These are phyloP conservation scores for Desmophyllum pertusum DNA, from an alignment of 92 coral and sea anemone genomes.

Conservation along the genomic window DNA sequence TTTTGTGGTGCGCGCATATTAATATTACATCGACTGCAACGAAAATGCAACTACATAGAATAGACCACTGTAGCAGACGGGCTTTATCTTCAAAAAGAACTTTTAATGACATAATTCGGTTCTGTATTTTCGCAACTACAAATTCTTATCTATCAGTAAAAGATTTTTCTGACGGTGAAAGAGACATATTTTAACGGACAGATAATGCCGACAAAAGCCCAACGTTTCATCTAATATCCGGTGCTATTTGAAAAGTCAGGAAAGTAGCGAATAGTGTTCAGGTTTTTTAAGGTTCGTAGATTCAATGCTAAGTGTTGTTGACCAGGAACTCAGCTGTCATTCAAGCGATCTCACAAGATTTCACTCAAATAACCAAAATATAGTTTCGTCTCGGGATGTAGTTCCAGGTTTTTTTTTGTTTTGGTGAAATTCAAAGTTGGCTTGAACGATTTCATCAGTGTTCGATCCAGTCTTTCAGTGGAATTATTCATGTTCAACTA, in stretches of 20 bases:
- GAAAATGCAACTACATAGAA: not conserved
- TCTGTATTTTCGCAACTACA: slow-evolving; percentile 22
- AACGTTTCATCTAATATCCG: slow-evolving; percentile 12
- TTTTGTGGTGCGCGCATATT: not conserved
- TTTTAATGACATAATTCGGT: slow-evolving; percentile 11
- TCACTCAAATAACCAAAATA: not conserved
- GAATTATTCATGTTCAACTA: slow-evolving; percentile 36
- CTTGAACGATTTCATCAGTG: not conserved
- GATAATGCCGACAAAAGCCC: not conserved
- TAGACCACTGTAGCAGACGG: not conserved
- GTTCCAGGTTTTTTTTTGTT: not conserved
- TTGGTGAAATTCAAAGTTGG: not conserved
- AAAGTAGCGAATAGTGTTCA: not conserved
- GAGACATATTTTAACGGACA: not conserved
- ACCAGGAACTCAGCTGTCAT: slow-evolving; percentile 41
- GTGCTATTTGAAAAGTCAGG: not conserved
- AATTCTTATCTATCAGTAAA: not conserved
- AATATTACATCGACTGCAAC: too few relatives aligned
- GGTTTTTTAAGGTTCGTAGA: not conserved
- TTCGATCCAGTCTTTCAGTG: not conserved
- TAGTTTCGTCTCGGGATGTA: not conserved
- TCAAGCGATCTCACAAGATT: slow-evolving; percentile 6
- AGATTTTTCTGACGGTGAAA: slow-evolving; percentile 22
- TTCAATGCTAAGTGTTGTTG: not conserved
- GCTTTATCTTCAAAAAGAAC: not conserved